Conservation (phyloP, 2,888 invertebrate species). For the Gryllus longicercus region DNA sequence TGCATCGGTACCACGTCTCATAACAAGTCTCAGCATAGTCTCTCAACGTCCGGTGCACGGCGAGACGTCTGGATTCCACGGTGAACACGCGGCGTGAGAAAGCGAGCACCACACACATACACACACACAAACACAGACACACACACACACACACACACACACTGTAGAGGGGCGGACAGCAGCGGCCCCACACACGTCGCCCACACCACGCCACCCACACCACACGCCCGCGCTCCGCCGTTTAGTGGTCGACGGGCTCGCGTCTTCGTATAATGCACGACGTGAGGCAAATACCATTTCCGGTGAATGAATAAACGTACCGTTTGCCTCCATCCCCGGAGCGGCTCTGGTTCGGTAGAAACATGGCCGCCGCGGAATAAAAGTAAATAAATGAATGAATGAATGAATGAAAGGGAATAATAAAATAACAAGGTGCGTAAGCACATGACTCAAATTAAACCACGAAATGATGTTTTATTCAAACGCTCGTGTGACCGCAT, state of each 20-base stretch:
- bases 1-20: too few species aligned
- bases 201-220: too few species aligned
- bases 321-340: background rate
- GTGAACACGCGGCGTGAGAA: too few species aligned
- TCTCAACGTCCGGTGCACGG: too few species aligned
- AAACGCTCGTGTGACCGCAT: background rate
- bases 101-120: too few species aligned
- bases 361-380: background rate
- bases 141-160: too few species aligned
- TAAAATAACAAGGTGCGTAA: background rate
- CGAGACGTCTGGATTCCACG: too few species aligned
- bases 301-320: conserved; percentile 4
- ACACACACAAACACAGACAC: too few species aligned
- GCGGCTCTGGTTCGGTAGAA: background rate
- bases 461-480: background rate
- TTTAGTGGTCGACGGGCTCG: conserved; percentile 5
- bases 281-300: conserved; percentile 17
- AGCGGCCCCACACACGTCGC: too few species aligned
- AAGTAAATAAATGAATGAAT: background rate
- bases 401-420: background rate
- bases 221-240: background rate
- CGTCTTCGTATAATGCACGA: conserved; percentile 17
- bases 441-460: background rate
- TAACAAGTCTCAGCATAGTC: too few species aligned
- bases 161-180: too few species aligned